A percentile compares a stretch with the other conserved stretches of the same genome.
These are phyloP conservation scores for Fulmarus glacialis DNA, from an alignment of 2,113 vertebrate species.

Conservation along the genomic window DNA sequence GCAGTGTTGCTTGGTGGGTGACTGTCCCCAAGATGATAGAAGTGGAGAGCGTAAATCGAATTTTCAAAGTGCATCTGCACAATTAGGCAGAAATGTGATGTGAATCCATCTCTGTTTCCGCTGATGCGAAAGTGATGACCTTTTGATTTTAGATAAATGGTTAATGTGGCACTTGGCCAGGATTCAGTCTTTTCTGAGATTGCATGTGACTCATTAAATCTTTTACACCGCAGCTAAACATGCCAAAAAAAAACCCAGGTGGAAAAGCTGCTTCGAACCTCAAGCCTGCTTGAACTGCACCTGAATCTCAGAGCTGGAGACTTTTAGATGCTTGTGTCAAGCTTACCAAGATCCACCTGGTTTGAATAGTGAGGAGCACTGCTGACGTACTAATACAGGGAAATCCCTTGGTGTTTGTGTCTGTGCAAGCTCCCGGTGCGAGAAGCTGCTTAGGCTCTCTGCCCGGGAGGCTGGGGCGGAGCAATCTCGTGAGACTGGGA, in stretches of 20 bases:
- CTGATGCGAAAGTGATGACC: background rate
- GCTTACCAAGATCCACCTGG: background rate
- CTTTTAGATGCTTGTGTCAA: background rate
- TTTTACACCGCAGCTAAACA: background rate
- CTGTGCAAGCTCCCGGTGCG: background rate
- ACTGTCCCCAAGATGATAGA: background rate
- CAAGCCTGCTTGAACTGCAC: background rate
- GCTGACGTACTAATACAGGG: background rate
- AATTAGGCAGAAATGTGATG: background rate
- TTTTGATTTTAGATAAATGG: constrained; percentile 44
- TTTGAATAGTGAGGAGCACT: background rate
- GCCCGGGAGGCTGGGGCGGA: background rate
- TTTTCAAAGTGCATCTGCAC: background rate
- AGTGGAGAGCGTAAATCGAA: background rate
- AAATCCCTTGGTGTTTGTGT: background rate
- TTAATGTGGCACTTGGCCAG: background rate
- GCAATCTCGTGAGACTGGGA: background rate
- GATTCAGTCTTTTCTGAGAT: constrained; percentile 17
- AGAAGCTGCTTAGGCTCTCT: background rate
- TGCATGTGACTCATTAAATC: background rate
- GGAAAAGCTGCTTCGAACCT: background rate
- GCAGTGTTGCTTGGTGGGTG: background rate
- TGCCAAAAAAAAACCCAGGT: background rate
- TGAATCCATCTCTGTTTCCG: background rate
- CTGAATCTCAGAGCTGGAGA: background rate